Base-by-base conservation (phyloP, 2,888 invertebrate species). In the Mimachlamys varia region DNA sequence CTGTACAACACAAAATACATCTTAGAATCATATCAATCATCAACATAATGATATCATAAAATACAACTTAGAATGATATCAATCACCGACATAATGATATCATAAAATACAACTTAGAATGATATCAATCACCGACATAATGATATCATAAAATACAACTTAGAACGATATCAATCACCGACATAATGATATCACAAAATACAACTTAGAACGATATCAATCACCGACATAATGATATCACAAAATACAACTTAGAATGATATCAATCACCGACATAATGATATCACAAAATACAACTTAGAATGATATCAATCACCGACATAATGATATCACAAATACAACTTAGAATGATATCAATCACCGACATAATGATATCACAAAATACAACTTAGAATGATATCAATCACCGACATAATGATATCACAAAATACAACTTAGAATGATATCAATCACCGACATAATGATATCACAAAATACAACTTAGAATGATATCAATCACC, bases 1-100 rank as follows among this genome's bases (percentile, higher is more conserved):
- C 97, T 97, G 93, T 17, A 94, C 91, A 90, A 89, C 88, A 22
- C 50, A 88, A 50, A 90, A 58, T 91, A 89, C n/a, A 22, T 76
- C 13, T 55, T 44, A 90, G n/a, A 27, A 88, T 55, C 88, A n/a
- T 10, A 55, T 58, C 38, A 87, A 38, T 10, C 15, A 55, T 15
- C 22, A 7, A 76, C 19, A 37, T 58, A 22, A 19, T 17, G 53
- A 53, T 44, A 44, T n/a, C 88, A 22, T 44, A 88, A 50, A 90
- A 58, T 91, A 89, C n/a, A 22, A 88, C 13, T 55, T 44, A 90
- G n/a, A 27, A 88, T 55, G 88, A n/a, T 10, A 55, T 58, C 38
- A 87, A 38, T 10, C 15, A 55, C n/a, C 22, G 15, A 76, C 19
- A 37, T 58, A 22, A 19, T 17, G 53, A 53, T 44, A 44, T n/a